These are phyloP conservation scores for Microctonus aethiopoides DNA, from an alignment of 2,888 invertebrate genomes.

Conservation along the genomic window DNA sequence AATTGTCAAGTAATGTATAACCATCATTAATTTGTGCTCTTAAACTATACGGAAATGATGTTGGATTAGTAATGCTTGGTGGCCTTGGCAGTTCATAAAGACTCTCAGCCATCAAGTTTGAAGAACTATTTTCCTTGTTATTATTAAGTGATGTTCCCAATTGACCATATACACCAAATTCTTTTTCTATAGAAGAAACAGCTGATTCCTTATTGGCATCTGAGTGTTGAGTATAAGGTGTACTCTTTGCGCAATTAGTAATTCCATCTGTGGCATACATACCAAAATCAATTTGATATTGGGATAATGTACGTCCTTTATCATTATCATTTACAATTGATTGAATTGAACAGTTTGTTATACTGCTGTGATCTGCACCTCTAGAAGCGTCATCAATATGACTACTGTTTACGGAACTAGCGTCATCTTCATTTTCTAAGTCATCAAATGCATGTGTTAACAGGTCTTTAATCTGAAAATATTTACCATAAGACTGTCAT, in stretches of 20 bases:
- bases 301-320: conserved; percentile 50
- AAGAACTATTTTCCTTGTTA: conserved; percentile 41
- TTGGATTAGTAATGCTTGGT: conserved; percentile 37
- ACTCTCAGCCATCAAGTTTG: conserved; percentile 44
- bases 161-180: conserved; percentile 48
- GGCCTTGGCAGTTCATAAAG: conserved; percentile 54
- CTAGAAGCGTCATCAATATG: conserved; percentile 52
- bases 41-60: conserved; percentile 45
- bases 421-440: conserved; percentile 75
- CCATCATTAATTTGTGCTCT: conserved; percentile 45
- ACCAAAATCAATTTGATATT: conserved; percentile 53
- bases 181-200: conserved; percentile 48
- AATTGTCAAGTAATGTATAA: conserved; percentile 50
- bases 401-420: conserved; percentile 72
- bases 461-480: conserved; percentile 73
- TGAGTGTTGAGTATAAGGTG: background rate
- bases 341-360: conserved; percentile 36
- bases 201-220: conserved; percentile 46
- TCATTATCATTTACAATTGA: conserved; percentile 23
- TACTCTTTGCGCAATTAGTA: conserved; percentile 39
- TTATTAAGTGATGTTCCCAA: conserved; percentile 46
- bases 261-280: conserved; percentile 44
- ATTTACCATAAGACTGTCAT: background rate
- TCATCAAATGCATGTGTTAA: conserved; percentile 78
- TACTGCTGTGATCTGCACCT: conserved; percentile 42